Base-by-base conservation (phyloP, 1,140 invertebrate genomes). In the Mamestra configurata region DNA sequence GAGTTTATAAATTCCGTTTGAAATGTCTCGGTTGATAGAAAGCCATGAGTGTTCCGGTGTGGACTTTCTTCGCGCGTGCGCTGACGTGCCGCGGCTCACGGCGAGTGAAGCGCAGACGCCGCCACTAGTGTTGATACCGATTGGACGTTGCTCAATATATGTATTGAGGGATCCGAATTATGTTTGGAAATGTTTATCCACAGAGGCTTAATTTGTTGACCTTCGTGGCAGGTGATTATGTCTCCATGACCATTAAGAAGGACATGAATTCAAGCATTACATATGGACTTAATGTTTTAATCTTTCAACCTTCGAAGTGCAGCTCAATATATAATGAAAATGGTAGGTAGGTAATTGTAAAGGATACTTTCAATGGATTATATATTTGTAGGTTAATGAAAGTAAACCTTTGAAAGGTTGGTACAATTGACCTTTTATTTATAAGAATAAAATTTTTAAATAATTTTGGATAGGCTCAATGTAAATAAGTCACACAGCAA, bases 1-100 rank as follows among this genome's bases (percentile, higher is more conserved):
- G 37, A 68, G 40, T 78, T 78, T 70, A 70, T 70, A 78, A 77
- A 78, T 78, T 78, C 76, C 76, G 64, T 79, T 82, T 24, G 71
- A 80, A 80, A 71, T 85, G 82, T 73, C 57, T 76, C 78, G 79
- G 79, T 85, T 73, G 81, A 81, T 88, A 92, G 91, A 93, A 93
- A 93, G 91, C 87, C 81, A 80, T 80, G 70, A 83, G 81, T 87
- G 86, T 88, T 83, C 85, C 80, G 82, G 85, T 86, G 35, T 66
- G 49, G 75, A 90, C 90, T 93, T 93, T 92, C 90, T 79, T 92
- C 87, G 70, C 82, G 88, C 91, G 90, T 92, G 88, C 88, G 88
- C 55, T 82, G 83, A 85, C 86, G 80, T 82, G 89, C 85, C 84
- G 68, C 73, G 85, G 78, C 82, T 83, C 79, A 71, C 79, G 85